Evolutionary conservation across 1,140 invertebrate genomes (phyloP).

Genomic region (Probaryconus sp.): DNA sequence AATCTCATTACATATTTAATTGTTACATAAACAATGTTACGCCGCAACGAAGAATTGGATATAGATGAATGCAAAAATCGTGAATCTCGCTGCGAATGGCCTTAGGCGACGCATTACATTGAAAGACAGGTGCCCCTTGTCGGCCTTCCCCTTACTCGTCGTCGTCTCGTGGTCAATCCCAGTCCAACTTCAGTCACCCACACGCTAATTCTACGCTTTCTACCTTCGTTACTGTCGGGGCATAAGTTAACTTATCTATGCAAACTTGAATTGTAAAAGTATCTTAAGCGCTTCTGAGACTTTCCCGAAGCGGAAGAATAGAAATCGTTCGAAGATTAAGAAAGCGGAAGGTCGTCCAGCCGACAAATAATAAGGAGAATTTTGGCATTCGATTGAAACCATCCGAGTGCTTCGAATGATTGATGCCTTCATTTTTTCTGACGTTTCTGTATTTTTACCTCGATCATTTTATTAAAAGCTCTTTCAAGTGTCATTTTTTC

Average conservation of each 20-base stretch:
- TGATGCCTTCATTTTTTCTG: constrained; percentile 25
- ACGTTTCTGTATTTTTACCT: too few species aligned
- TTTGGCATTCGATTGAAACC: constrained; percentile 28
- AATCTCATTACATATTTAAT: too few species aligned
- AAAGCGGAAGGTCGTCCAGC: constrained; percentile 45
- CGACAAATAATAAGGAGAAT: constrained; percentile 39
- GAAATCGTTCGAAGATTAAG: constrained; percentile 37
- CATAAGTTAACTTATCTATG: constrained; percentile 24
- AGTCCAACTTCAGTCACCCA: constrained; percentile 40
- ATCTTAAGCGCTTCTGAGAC: constrained; percentile 27
- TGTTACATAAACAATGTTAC: constrained; percentile 14
- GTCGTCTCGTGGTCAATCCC: constrained; percentile 21
- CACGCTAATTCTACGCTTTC: constrained; percentile 53
- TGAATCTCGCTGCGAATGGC: constrained; percentile 3
- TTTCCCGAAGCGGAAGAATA: constrained; percentile 45
- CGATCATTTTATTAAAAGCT: too few species aligned
- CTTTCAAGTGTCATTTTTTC: too few species aligned
- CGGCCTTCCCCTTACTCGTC: constrained; percentile 13
- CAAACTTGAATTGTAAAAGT: constrained; percentile 45
- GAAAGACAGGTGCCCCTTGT: constrained; percentile 24
- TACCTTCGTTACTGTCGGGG: constrained; percentile 17
- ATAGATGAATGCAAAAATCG: constrained; percentile 15
- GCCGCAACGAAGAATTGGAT: neutral
- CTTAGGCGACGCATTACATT: constrained; percentile 7
- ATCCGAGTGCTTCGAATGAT: constrained; percentile 9